Evolutionary conservation across 2,888 invertebrate genomes (phyloP), one percentile per base, ranked within the genome.

Genomic region (Eristalinus aeneus): DNA sequence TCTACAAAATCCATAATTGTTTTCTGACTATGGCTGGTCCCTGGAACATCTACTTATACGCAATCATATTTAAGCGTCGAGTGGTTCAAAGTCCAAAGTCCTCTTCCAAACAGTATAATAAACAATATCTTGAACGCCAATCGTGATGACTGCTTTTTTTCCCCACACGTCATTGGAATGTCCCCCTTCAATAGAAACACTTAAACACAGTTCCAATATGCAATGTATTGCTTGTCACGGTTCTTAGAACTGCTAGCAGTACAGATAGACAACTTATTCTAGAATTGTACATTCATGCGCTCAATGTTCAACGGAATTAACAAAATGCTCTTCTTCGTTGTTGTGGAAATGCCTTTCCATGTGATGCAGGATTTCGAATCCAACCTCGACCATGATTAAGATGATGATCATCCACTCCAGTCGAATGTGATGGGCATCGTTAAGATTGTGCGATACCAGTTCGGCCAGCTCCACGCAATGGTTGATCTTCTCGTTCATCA

Each of bases 341-440:
- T 20, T 36, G 5, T 32, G 1, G 74, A 88, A 89, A 88, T 94
- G 96, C 90, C 95, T 93, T 89, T 96, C 96, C 56, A 95, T 92
- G 90, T 95, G 95, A 91, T 97, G 97, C 65, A 97, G 92, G 72
- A 95, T 93, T 93, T 97, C 97, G 92, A 97, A 97, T 86, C 94
- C 95, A 16, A 99, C 99, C 93, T 99, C 99, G 0, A 98, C 97
- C 94, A 98, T 95, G 93, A 99, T 99, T 53, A 99, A 95, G 23
- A 96, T 94, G 85, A 99, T 99, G 88, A 99, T 98, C 97, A 99
- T 98, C 98, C 98, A 98, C 92, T 99, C 99, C 0, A 99, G 94
- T 0, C 98, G 94, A 11, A 97, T 95, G 92, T 98, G 98, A 93
- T 99, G 99, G 10, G 96, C 94, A 93, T 99, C 98, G 75, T 97